Evolutionary conservation across 1,140 invertebrate species (phyloP).

Genomic region (Brachionus angularis): DNA sequence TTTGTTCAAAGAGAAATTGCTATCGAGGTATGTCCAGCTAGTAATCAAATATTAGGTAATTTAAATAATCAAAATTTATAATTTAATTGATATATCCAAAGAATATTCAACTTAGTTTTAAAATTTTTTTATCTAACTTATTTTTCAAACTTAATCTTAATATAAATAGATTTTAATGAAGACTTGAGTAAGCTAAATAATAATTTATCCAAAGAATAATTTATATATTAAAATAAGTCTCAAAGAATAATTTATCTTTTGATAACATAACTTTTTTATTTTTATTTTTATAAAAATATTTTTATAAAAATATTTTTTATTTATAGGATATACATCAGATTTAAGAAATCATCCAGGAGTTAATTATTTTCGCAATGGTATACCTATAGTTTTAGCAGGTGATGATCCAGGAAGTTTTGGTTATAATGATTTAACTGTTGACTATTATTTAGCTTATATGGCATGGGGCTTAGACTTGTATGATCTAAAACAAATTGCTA

Average conservation of each 20-base stretch:
- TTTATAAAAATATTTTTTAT: not conserved
- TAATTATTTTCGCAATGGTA: slow-evolving; percentile 46
- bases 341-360: slow-evolving; percentile 48
- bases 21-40: slow-evolving; percentile 48
- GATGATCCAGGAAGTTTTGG: slow-evolving; percentile 50
- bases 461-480: slow-evolving; percentile 47
- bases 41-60: slow-evolving; percentile 48
- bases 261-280: no score
- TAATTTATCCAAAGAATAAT: no score
- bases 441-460: slow-evolving; percentile 49
- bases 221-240: no score
- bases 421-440: slow-evolving; percentile 49
- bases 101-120: no score
- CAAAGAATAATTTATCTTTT: no score
- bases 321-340: slow-evolving; percentile 46
- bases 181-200: no score
- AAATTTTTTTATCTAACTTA: no score
- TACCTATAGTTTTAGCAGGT: slow-evolving; percentile 49
- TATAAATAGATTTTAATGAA: no score
- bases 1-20: slow-evolving; percentile 47
- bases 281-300: no score
- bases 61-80: not conserved
- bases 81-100: not conserved
- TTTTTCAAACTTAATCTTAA: no score
- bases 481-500: slow-evolving; percentile 47